Conservation (phyloP, 2,113 vertebrate species). For the Hydrolagus affinis region DNA sequence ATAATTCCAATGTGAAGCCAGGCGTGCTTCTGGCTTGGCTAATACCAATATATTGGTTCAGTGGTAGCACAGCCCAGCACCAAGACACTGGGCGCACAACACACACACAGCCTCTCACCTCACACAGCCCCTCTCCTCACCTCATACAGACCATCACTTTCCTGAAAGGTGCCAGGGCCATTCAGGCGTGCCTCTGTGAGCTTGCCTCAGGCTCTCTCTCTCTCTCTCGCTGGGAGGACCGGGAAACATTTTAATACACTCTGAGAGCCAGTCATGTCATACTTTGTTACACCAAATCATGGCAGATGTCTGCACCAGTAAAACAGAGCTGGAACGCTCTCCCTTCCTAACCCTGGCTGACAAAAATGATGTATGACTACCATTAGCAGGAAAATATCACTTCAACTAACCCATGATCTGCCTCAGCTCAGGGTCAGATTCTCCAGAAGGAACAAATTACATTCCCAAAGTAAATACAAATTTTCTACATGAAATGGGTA, state of each 20-base stretch:
- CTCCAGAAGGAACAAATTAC: constrained; percentile 99
- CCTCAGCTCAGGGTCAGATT: constrained; percentile 99
- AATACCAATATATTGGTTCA: constrained; percentile 34
- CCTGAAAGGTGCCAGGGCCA: constrained; percentile 66
- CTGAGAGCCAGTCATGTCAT: constrained; percentile 96
- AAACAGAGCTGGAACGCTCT: constrained; percentile 99
- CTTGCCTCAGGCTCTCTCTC: constrained; percentile 62
- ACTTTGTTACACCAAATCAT: constrained; percentile 99
- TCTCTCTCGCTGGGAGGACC: constrained; percentile 76
- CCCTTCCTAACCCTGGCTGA: constrained; percentile 98
- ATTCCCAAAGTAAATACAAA: constrained; percentile 99
- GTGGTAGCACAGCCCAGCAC: background rate
- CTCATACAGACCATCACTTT: constrained; percentile 60
- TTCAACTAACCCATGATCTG: constrained; percentile 99
- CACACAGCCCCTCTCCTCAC: background rate
- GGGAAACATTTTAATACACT: constrained; percentile 99
- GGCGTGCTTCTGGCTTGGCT: constrained; percentile 43
- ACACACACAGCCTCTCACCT: too few relatives aligned
- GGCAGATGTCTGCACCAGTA: constrained; percentile 98
- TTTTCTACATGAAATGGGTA: constrained; percentile 86
- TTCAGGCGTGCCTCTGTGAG: constrained; percentile 67
- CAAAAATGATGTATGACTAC: constrained; percentile 99
- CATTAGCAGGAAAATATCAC: constrained; percentile 99
- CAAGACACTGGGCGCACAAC: background rate
- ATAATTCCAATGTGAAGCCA: constrained; percentile 50